phyloP scores from a whole-genome alignment of 2,113 vertebrate genomes.

The Saguinus imperator region DNA sequence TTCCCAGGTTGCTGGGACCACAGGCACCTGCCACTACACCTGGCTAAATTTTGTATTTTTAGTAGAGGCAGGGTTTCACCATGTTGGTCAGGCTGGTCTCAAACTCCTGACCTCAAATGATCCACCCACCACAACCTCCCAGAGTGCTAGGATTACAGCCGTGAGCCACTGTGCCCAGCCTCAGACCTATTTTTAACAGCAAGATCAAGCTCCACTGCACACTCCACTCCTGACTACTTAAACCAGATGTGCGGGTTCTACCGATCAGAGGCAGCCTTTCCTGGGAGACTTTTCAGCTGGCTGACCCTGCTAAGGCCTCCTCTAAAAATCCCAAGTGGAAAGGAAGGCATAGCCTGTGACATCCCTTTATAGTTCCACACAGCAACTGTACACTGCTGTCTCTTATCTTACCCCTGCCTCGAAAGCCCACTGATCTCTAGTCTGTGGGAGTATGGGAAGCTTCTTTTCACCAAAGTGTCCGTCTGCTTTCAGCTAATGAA shows the following conservation, averaged over 20 bases:
- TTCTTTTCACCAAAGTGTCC: background rate
- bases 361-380: rapidly evolving
- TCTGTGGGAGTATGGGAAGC: background rate
- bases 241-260: background rate
- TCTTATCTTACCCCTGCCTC: background rate
- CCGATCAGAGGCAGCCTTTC: background rate
- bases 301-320: background rate
- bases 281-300: background rate
- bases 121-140: too few species aligned
- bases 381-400: background rate
- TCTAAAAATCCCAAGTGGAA: background rate
- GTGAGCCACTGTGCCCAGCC: too few species aligned
- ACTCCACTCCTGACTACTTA: background rate
- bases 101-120: too few species aligned
- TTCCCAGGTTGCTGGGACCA: too few species aligned
- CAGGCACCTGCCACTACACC: too few species aligned
- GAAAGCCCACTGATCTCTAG: background rate
- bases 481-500: background rate
- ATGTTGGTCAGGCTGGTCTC: too few species aligned
- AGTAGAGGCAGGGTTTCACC: too few species aligned
- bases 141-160: too few species aligned
- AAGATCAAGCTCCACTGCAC: background rate
- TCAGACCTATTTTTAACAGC: background rate
- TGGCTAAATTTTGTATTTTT: too few species aligned
- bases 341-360: background rate